phyloP scores from a whole-genome alignment of 1,140 invertebrate species.

The Cydia strobilella region DNA sequence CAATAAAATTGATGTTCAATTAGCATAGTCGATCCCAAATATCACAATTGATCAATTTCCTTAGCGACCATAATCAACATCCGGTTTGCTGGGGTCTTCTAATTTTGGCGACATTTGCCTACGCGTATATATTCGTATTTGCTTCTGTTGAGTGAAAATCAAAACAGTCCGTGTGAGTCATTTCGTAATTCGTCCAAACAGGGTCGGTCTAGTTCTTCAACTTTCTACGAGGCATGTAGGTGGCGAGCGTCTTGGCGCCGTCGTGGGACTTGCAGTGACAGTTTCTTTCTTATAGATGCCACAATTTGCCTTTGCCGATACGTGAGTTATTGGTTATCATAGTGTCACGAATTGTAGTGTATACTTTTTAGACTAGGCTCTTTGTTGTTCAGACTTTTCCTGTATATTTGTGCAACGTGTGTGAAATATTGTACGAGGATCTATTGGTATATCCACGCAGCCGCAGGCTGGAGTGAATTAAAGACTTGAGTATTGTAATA shows the following conservation, averaged over 20 bases:
- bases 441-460: too few relatives aligned
- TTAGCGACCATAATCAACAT: conserved; percentile 3
- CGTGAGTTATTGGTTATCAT: conserved; percentile 4
- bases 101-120: conserved; percentile 29
- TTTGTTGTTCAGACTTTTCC: not conserved
- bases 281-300: conserved; percentile 35
- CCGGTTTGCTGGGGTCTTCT: not conserved
- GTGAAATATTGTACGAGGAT: too few relatives aligned
- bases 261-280: conserved; percentile 40
- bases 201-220: conserved; percentile 70
- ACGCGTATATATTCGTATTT: conserved; percentile 27
- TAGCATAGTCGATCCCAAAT: not conserved
- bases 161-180: conserved; percentile 55
- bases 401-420: too few relatives aligned
- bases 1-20: not conserved
- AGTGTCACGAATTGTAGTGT: not conserved
- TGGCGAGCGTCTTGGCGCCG: conserved; percentile 54
- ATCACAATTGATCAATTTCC: not conserved
- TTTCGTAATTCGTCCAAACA: conserved; percentile 62
- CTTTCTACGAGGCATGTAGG: conserved; percentile 65
- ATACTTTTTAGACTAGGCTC: not conserved
- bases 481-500: too few relatives aligned
- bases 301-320: not conserved
- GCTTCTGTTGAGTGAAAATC: conserved; percentile 53
- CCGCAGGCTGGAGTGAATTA: too few relatives aligned